Base-by-base conservation (phyloP, 30 jellyfish, hydroid and myxozoan species). In the Nemopilema nomurai region DNA sequence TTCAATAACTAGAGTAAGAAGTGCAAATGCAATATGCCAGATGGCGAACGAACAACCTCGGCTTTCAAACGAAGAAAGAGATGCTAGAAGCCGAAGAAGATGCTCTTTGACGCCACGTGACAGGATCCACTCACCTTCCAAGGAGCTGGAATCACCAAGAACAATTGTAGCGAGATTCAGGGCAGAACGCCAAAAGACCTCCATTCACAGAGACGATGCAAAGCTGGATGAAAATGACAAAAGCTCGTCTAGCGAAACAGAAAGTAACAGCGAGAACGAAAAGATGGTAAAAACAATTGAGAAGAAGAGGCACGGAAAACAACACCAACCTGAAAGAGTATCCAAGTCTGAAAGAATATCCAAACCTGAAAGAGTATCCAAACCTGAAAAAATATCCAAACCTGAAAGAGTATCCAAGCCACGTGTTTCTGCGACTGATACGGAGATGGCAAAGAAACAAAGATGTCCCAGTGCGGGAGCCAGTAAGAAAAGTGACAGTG, bases 241-340 rank as follows among this genome's bases (percentile, higher is more conserved):
- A 41, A 41, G 57, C 67, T 71, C 81, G 68, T 71, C 81, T 4
- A 41, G 67, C 63, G 80, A 64, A 1, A 27, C 67, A 18, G 79
- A 62, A 4, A 79, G 33, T 64, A 80, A 63, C 29, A 23, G 50
- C 30, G 89, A 62, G 25, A 64, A 63, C 13, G 89, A 79, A 20
- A 62, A 63, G 13, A 18, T 13, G 4, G 26, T 1, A 25, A 1
- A 18, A 28, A 17, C 20, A 73, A 50, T 4, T 28, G 4, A 8
- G 18, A 31, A 28, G 1, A 31, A 19, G 51, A 73, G 72, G n/a
- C 49, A 18, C 18, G 49, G 30, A n/a, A n/a, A n/a, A n/a, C n/a
- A n/a, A n/a, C n/a, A n/a, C n/a, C n/a, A n/a, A n/a, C n/a, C n/a
- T n/a, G n/a, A n/a, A n/a, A n/a, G n/a, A n/a, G n/a, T n/a, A n/a